These are phyloP conservation scores for Gonocerus acuteangulatus DNA, from an alignment of 2,888 invertebrate species.

Conservation along the genomic window DNA sequence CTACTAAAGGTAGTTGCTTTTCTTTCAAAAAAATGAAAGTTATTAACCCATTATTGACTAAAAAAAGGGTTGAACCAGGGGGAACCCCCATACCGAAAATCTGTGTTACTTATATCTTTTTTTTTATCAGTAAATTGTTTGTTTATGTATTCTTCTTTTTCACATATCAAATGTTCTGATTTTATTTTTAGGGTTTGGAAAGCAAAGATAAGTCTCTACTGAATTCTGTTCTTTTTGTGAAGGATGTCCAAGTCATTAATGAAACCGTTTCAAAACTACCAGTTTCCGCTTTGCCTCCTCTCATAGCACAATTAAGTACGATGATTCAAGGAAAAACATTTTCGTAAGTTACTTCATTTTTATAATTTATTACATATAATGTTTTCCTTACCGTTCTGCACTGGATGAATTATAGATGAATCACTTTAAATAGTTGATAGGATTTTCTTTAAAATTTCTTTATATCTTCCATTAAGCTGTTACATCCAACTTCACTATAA, in stretches of 20 bases:
- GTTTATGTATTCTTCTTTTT: no score
- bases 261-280: conserved; percentile 71
- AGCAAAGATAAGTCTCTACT: conserved; percentile 72
- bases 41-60: no score
- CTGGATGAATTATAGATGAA: background rate
- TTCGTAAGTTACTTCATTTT: conserved; percentile 61
- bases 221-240: conserved; percentile 60
- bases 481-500: no score
- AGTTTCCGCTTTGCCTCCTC: conserved; percentile 60
- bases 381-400: background rate
- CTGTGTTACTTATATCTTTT: no score
- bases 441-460: background rate
- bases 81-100: no score
- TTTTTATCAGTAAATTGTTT: no score
- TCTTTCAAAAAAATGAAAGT: no score
- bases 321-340: conserved; percentile 61
- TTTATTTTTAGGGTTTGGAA: conserved; percentile 62
- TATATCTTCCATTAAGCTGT: no score
- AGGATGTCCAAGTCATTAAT: conserved; percentile 58
- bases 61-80: no score
- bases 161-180: no score
- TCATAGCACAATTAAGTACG: conserved; percentile 64
- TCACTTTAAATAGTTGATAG: conserved; percentile 1
- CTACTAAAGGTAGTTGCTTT: no score
- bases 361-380: background rate